These are phyloP conservation scores for Chamaea fasciata DNA, from an alignment of 2,113 vertebrate species.

Conservation along the genomic window DNA sequence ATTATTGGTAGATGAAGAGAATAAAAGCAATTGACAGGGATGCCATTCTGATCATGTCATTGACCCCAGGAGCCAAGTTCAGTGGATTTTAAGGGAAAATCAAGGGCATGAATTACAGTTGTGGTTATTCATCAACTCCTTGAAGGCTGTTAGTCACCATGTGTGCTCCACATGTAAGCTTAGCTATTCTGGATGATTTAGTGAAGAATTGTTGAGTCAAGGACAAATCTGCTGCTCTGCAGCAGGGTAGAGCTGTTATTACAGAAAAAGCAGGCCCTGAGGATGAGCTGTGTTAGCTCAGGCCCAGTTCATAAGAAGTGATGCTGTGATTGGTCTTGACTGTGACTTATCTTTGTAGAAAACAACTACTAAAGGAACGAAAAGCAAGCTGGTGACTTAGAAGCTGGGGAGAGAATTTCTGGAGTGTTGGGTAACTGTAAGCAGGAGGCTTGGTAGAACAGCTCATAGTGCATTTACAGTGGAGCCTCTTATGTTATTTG, in stretches of 20 bases:
- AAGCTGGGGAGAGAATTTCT: background rate
- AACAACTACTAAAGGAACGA: background rate
- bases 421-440: background rate
- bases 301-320: background rate
- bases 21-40: background rate
- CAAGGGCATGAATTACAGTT: background rate
- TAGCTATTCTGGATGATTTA: background rate
- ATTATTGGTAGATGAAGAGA: background rate
- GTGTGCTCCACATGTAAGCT: background rate
- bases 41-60: background rate
- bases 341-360: background rate
- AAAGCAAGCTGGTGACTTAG: background rate
- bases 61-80: background rate
- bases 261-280: background rate
- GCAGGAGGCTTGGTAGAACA: background rate
- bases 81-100: background rate
- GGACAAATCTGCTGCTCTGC: background rate
- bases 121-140: background rate
- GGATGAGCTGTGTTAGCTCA: background rate
- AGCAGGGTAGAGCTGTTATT: background rate
- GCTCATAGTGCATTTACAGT: background rate
- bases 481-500: background rate
- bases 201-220: background rate
- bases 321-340: background rate
- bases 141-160: background rate